These are phyloP conservation scores for Kryptopterus vitreolus DNA, from an alignment of 2,797 vertebrate genomes.

Conservation along the genomic window DNA sequence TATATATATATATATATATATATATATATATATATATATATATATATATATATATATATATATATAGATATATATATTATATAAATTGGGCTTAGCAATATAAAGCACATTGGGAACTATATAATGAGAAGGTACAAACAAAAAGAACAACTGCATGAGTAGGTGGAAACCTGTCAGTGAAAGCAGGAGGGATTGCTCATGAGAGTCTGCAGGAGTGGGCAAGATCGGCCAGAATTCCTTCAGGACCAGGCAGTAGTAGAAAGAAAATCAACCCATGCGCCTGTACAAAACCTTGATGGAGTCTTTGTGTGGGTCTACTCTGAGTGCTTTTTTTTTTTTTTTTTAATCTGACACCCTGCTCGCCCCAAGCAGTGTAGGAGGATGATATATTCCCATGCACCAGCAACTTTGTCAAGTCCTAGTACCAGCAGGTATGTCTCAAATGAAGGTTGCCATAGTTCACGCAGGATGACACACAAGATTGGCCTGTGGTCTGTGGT, in stretches of 20 bases:
- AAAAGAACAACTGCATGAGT: not conserved
- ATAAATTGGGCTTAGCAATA: not conserved
- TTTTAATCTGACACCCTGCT: not conserved
- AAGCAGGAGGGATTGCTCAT: not conserved
- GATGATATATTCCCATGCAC: conserved; percentile 1
- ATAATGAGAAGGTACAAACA: not conserved
- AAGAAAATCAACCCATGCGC: not conserved
- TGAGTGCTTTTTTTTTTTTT: not conserved
- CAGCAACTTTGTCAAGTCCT: not conserved
- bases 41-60: no score
- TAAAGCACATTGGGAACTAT: not conserved
- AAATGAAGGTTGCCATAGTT: not conserved
- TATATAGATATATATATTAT: no score
- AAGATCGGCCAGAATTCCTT: not conserved
- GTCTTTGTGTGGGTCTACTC: not conserved
- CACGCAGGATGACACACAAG: not conserved
- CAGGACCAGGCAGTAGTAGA: not conserved
- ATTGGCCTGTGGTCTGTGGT: not conserved
- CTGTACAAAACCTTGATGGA: not conserved
- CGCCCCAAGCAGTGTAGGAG: not conserved
- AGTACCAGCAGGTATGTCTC: not conserved
- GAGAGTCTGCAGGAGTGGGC: not conserved
- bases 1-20: no score
- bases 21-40: no score
- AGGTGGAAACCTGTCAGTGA: not conserved